Evolutionary conservation across 2,113 vertebrate genomes (phyloP).

Genomic region (Plecotus auritus): DNA sequence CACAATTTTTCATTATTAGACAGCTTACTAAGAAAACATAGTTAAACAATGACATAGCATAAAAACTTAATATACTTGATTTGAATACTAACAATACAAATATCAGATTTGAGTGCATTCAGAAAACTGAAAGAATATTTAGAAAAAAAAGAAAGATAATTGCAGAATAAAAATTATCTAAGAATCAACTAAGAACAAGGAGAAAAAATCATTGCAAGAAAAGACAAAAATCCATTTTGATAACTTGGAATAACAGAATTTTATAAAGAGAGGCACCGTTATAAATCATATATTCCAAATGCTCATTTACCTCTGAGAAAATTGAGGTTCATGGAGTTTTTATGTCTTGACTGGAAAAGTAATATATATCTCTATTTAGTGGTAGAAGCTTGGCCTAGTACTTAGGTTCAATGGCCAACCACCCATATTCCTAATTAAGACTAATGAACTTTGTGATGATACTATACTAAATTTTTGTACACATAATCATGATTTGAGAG

Average conservation of each 20-base stretch:
- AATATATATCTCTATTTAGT: background rate
- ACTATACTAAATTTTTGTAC: background rate
- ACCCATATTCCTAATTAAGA: background rate
- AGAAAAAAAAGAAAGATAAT: constrained; percentile 21
- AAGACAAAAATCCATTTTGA: background rate
- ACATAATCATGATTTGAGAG: background rate
- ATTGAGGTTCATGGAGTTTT: background rate
- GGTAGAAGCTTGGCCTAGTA: background rate
- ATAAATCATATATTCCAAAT: background rate
- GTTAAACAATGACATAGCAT: constrained; percentile 14
- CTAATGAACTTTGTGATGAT: background rate
- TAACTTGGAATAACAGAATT: background rate
- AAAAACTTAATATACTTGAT: background rate
- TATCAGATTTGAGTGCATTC: background rate
- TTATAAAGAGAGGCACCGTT: background rate
- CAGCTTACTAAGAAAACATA: background rate
- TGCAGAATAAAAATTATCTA: constrained; percentile 18
- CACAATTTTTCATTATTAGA: background rate
- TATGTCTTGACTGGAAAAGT: background rate
- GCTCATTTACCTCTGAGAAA: constrained; percentile 8
- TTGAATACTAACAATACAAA: constrained; percentile 3
- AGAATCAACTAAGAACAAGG: background rate
- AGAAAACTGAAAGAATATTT: background rate
- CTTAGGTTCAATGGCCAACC: background rate
- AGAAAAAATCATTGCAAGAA: background rate